Conservation (phyloP, 2,797 vertebrate genomes). For the Darevskia nairensis region DNA sequence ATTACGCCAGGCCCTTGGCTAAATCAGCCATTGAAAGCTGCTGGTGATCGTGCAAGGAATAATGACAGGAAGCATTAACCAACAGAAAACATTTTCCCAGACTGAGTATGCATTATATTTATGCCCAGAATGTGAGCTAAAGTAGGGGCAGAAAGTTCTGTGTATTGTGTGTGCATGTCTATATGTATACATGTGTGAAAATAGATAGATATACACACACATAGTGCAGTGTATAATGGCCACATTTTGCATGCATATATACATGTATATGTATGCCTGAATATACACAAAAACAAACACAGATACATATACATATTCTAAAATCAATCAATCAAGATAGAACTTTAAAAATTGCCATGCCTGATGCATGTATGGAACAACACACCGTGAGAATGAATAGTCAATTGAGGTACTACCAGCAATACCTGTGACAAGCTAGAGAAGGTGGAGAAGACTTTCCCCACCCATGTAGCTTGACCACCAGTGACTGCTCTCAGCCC, state of each 20-base stretch:
- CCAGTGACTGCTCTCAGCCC: too few species aligned
- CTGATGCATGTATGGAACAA: background rate
- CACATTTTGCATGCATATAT: too few species aligned
- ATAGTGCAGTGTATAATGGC: too few species aligned
- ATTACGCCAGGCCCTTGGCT: background rate
- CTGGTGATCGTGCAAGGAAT: conserved; percentile 13
- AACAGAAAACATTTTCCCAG: conserved; percentile 6
- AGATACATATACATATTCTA: background rate
- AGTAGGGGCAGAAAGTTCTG: background rate
- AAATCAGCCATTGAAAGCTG: conserved; percentile 30
- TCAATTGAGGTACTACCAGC: too few species aligned
- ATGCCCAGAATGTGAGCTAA: background rate
- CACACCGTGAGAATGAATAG: too few species aligned
- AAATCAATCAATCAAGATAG: background rate
- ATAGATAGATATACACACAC: too few species aligned
- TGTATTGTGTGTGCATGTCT: background rate
- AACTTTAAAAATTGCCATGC: background rate
- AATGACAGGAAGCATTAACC: conserved; percentile 23
- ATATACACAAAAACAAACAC: too few species aligned
- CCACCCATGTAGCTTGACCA: background rate
- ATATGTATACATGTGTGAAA: background rate
- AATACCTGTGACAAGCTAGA: background rate
- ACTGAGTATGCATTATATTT: conserved; percentile 8
- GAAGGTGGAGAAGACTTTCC: background rate
- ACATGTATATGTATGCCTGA: too few species aligned